Base-by-base conservation (phyloP, 2,888 invertebrate species). In the Catocala nupta region DNA sequence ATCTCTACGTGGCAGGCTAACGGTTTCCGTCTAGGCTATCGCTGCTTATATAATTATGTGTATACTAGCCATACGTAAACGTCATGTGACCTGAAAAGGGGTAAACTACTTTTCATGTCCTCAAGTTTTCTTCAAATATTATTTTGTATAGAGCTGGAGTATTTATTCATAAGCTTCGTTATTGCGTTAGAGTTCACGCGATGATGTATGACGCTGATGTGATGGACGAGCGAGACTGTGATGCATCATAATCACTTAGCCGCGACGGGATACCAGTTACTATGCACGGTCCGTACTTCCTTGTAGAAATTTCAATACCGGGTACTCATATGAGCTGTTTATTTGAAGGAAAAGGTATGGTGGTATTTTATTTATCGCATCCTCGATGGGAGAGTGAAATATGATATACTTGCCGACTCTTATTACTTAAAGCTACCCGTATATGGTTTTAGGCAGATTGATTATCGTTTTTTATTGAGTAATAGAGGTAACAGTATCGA, bases 191-290 rank as follows among this genome's bases (percentile, higher is more conserved):
- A 49, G 53, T 57, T 63, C 62, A 62, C 42, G 45, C 49, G 63
- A 68, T 75, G 75, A 74, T 75, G 75, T 68, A 75, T 64, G 73
- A 75, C 47, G 56, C 56, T 10, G 53, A 44, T 59, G 60, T 75
- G 76, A 75, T 68, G 76, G 73, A 75, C 71, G 73, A 71, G 68
- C 53, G 47, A 34, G 51, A 59, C 25, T 64, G 59, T 63, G 65
- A 75, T 75, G 71, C 73, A 75, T 75, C 76, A 75, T 75, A 75
- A 75, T 75, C 73, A 75, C 68, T 75, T 65, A 70, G 55, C 51
- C 16, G 16, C 51, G 51, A 55, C 61, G 33, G 34, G 43, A 51
- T 33, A 12, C n/a, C 8, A 6, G 16, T 59, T 49, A 49, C 33
- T 49, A 36, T 54, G 16, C 33, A 13, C 42, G 53, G 12, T 53